Percentiles rank a stretch among this genome's conserved stretches.
Conservation (phyloP, 1,140 invertebrate species). For the Drosophila navojoa region DNA sequence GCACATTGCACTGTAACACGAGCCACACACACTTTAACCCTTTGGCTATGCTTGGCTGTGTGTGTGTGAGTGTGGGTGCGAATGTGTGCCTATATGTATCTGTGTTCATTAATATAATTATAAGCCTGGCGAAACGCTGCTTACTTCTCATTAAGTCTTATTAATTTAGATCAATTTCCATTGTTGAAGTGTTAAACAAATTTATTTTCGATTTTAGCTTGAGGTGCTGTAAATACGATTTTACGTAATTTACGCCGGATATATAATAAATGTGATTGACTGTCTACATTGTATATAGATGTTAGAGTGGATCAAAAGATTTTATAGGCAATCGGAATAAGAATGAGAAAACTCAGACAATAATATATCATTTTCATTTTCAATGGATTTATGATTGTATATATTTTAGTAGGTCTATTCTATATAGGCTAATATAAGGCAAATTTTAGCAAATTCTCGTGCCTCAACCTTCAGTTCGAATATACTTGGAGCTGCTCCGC, state of each 20-base stretch:
- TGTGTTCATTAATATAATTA: conserved; percentile 78
- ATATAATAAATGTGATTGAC: too few species aligned
- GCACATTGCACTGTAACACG: conserved; percentile 60
- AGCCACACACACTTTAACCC: conserved; percentile 11
- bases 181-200: neutral
- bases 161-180: conserved; percentile 14
- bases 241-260: neutral
- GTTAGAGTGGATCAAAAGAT: too few species aligned
- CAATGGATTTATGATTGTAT: too few species aligned
- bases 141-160: conserved; percentile 7
- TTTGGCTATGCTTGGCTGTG: conserved; percentile 1
- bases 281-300: too few species aligned
- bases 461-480: too few species aligned
- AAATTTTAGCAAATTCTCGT: too few species aligned
- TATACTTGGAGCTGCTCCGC: too few species aligned
- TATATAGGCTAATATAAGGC: too few species aligned
- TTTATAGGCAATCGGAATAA: too few species aligned
- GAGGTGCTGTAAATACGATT: neutral
- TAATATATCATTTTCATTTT: too few species aligned
- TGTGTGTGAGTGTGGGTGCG: conserved; percentile 4
- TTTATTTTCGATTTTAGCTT: neutral
- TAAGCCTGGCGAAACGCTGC: conserved; percentile 28
- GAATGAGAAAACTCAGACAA: too few species aligned
- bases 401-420: too few species aligned
- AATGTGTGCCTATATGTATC: conserved; percentile 11